Percentiles rank a stretch among this genome's conserved stretches.
These are phyloP conservation scores for Pristionchus fissidentatus DNA, from an alignment of 2,888 invertebrate species.

Conservation along the genomic window DNA sequence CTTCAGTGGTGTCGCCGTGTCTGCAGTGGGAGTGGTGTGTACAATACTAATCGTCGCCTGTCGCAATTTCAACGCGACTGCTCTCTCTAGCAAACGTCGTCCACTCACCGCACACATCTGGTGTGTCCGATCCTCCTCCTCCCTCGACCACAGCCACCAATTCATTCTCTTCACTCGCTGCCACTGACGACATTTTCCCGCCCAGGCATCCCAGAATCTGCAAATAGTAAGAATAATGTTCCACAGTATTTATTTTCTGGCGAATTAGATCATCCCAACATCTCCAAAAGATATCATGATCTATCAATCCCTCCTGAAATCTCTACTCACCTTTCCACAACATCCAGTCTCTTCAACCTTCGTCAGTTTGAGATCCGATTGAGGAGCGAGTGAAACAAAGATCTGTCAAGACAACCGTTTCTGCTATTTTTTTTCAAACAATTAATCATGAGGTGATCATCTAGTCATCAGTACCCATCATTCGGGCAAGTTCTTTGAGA, in stretches of 20 bases:
- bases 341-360: slow-evolving; percentile 25
- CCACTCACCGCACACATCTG: slow-evolving; percentile 41
- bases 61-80: neutral
- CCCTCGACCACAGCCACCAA: neutral
- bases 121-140: slow-evolving; percentile 6
- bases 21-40: neutral
- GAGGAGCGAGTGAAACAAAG: slow-evolving; percentile 66
- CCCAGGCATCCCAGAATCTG: slow-evolving; percentile 6
- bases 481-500: neutral
- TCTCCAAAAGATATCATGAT: neutral
- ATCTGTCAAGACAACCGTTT: slow-evolving; percentile 54
- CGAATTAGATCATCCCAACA: no score
- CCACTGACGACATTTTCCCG: neutral
- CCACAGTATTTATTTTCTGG: neutral
- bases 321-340: neutral
- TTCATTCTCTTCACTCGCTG: slow-evolving; percentile 7
- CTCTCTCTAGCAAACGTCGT: slow-evolving; percentile 13
- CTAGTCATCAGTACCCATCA: neutral
- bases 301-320: neutral
- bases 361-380: slow-evolving; percentile 57
- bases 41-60: neutral
- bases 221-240: neutral
- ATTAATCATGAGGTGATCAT: neutral
- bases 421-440: neutral
- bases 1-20: slow-evolving; percentile 19